A percentile compares a stretch with the other conserved stretches of the same genome.
Conservation (phyloP, 2,113 vertebrate genomes). For the Leptobrachium leishanense region DNA sequence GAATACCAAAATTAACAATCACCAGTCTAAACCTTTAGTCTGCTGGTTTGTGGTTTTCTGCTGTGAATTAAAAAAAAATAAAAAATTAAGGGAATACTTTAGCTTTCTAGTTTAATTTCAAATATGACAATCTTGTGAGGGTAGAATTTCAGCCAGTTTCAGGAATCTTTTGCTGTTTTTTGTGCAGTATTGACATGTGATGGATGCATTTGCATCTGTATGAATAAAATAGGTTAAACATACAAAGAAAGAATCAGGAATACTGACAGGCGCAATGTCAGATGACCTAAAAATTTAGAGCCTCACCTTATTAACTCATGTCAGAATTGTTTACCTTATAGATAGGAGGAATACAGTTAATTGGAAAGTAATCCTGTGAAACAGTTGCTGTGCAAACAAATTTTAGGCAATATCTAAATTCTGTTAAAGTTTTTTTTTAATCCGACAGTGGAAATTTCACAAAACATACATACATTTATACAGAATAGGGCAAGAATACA, state of each 20-base stretch:
- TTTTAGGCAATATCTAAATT: background rate
- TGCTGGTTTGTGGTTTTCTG: no score
- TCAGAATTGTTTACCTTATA: background rate
- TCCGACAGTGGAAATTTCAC: slow-evolving; percentile 20
- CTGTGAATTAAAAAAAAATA: no score
- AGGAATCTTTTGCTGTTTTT: no score
- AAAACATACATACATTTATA: slow-evolving; percentile 16
- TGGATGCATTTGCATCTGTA: background rate
- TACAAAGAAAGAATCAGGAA: slow-evolving; percentile 11
- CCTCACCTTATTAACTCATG: slow-evolving; percentile 6
- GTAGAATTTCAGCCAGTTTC: no score
- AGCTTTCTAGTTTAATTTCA: no score
- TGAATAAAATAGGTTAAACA: no score
- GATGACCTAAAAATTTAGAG: slow-evolving; percentile 21
- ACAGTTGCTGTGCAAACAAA: background rate
- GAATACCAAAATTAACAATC: no score
- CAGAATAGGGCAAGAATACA: background rate
- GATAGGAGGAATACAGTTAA: background rate
- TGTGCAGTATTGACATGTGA: background rate
- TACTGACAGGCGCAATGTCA: slow-evolving; percentile 9
- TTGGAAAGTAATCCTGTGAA: slow-evolving; percentile 3
- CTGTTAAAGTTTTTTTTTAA: background rate
- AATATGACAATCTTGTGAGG: no score
- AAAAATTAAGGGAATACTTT: no score
- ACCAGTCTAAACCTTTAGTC: no score